Percentiles rank a stretch among this genome's conserved stretches.
Evolutionary conservation across 2,113 vertebrate species (phyloP).

Genomic region (Microtus ochrogaster): DNA sequence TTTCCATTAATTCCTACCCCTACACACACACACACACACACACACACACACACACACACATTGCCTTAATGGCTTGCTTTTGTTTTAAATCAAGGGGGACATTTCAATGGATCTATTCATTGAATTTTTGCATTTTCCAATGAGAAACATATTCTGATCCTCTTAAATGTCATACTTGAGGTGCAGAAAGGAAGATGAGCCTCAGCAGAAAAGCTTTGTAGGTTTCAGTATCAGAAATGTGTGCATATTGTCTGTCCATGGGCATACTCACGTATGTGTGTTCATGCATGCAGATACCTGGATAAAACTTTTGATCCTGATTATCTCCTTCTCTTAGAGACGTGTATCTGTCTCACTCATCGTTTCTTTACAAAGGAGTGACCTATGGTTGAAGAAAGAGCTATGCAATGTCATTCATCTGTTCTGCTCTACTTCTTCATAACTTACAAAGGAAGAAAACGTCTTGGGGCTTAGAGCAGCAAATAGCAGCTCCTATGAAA

Average conservation of each 20-base stretch:
- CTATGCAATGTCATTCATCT: rapidly evolving
- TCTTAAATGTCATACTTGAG: constrained; percentile 64
- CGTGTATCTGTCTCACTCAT: not conserved
- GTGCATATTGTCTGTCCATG: not conserved
- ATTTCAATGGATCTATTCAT: constrained; percentile 80
- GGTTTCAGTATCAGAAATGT: constrained; percentile 7
- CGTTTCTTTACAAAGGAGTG: not conserved
- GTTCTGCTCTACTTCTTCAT: not conserved
- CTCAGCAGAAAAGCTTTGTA: constrained; percentile 44
- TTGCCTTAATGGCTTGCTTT: constrained; percentile 77
- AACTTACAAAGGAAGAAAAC: not conserved
- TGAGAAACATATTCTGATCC: constrained; percentile 78
- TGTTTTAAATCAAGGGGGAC: constrained; percentile 83
- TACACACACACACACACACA: too few species aligned
- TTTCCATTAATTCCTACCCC: constrained; percentile 66
- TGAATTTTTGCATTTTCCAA: constrained; percentile 73
- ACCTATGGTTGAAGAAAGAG: not conserved
- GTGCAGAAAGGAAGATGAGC: constrained; percentile 41
- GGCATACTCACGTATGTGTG: not conserved
- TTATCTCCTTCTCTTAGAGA: not conserved
- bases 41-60: not conserved
- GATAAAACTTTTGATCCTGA: not conserved
- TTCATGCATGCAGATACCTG: too few species aligned
- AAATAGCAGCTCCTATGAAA: not conserved
- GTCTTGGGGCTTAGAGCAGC: not conserved